These are phyloP conservation scores for Vanessa cardui DNA, from an alignment of 2,888 invertebrate genomes.

Conservation along the genomic window DNA sequence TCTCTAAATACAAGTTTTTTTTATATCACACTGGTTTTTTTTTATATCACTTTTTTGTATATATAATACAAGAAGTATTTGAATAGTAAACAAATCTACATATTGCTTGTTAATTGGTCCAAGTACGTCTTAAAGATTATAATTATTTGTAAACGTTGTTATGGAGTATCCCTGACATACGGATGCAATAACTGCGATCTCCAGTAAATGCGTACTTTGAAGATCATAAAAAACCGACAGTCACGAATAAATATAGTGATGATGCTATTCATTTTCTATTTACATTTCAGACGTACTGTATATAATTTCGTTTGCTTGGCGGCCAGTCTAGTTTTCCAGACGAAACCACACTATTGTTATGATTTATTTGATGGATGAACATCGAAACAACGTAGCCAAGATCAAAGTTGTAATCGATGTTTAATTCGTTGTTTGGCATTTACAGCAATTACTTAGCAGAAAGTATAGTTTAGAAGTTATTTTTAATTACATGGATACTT, in stretches of 20 bases:
- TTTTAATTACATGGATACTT: too few species aligned
- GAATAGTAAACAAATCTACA: too few species aligned
- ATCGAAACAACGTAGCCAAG: conserved; percentile 24
- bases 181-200: conserved; percentile 43
- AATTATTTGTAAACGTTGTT: neutral
- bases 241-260: conserved; percentile 53
- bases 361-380: conserved; percentile 37
- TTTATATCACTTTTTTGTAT: too few species aligned
- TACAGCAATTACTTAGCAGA: neutral
- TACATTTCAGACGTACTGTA: conserved; percentile 15
- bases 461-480: neutral
- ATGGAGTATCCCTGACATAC: conserved; percentile 23
- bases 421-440: neutral
- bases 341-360: conserved; percentile 39
- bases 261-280: conserved; percentile 42
- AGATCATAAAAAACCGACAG: conserved; percentile 55
- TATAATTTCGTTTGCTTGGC: neutral
- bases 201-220: conserved; percentile 42
- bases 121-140: neutral
- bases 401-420: conserved; percentile 20
- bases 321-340: conserved; percentile 40
- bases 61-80: too few species aligned
- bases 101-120: too few species aligned
- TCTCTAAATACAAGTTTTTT: too few species aligned
- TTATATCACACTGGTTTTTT: too few species aligned